Evolutionary conservation across 2,797 vertebrate species (phyloP), one percentile per base, ranked within the genome.

Genomic region (Pogoniulus pusillus): DNA sequence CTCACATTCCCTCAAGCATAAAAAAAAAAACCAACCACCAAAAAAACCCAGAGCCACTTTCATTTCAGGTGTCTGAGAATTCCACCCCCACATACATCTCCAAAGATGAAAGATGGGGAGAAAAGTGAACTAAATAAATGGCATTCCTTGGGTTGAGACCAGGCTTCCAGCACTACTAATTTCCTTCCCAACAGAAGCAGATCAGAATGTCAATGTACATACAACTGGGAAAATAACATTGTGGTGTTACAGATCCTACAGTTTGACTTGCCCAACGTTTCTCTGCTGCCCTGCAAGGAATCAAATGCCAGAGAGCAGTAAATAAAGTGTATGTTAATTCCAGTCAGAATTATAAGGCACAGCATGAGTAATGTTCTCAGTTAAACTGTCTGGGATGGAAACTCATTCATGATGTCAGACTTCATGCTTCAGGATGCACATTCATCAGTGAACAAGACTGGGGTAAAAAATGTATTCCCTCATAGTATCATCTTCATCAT

Each of bases 381-480:
- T 47, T 94, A 90, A 94, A 78, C 29, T 75, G n/a, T 6, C 43
- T 35, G 16, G 51, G 43, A 80, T 75, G 69, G 94, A 85, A 92
- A 60, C 63, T 29, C 59, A 60, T n/a, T 16, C 19, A 11, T 72
- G 19, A 20, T 78, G 79, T 64, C 90, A 72, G 32, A 45, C 75
- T 59, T 69, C 59, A 12, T 51, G 51, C 78, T 88, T 63, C 77
- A 73, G 75, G 34, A 77, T 34, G 20, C 34, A 51, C 53, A 83
- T 1, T 9, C 15, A 70, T 88, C 37, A 34, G 7, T 35, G 59
- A 85, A 34, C 80, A 86, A 70, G 7, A 11, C 3, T 3, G 5
- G 29, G 34, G 27, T 30, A 29, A 41, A 93, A 93, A 77, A 80
- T 5, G 27, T n/a, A 32, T 62, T n/a, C 45, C 8, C 19, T 66